Percentiles rank a stretch among this genome's conserved stretches.
phyloP scores from a whole-genome alignment of 2,113 vertebrate genomes.

The Muntiacus muntjak region DNA sequence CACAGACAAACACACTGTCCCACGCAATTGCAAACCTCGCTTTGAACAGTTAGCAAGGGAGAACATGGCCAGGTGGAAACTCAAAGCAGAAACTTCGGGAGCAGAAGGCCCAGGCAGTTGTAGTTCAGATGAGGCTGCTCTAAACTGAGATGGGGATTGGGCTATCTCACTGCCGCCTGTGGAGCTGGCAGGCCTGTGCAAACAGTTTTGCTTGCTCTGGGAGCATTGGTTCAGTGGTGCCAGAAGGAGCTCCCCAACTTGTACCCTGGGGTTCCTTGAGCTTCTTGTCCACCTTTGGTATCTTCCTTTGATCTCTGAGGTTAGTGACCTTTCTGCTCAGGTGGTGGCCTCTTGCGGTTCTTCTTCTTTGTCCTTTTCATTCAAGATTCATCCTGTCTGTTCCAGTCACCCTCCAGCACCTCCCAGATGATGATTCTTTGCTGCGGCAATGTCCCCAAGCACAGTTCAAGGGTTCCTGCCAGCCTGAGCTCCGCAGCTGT shows the following conservation, averaged over 20 bases:
- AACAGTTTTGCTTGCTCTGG: not conserved
- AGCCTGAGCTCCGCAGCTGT: not conserved
- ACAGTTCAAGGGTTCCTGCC: not conserved
- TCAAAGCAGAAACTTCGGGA: not conserved
- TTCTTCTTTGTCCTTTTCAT: not conserved
- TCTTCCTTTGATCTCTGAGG: not conserved
- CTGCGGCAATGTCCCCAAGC: not conserved
- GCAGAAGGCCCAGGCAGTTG: not conserved
- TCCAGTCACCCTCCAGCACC: not conserved
- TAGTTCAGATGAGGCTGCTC: not conserved
- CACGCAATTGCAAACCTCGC: not conserved
- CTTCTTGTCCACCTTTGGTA: accelerated
- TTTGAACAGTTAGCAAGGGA: not conserved
- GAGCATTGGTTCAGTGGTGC: accelerated
- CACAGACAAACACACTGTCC: not conserved
- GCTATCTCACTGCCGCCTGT: accelerated
- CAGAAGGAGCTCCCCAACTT: not conserved
- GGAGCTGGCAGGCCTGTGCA: not conserved
- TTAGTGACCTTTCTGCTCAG: not conserved
- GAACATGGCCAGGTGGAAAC: not conserved
- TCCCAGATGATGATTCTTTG: not conserved
- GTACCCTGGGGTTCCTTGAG: not conserved
- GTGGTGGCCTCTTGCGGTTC: accelerated
- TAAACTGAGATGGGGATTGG: not conserved
- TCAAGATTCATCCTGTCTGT: not conserved